Conservation (phyloP, 2,797 vertebrate genomes). For the Geotrypetes seraphini region DNA sequence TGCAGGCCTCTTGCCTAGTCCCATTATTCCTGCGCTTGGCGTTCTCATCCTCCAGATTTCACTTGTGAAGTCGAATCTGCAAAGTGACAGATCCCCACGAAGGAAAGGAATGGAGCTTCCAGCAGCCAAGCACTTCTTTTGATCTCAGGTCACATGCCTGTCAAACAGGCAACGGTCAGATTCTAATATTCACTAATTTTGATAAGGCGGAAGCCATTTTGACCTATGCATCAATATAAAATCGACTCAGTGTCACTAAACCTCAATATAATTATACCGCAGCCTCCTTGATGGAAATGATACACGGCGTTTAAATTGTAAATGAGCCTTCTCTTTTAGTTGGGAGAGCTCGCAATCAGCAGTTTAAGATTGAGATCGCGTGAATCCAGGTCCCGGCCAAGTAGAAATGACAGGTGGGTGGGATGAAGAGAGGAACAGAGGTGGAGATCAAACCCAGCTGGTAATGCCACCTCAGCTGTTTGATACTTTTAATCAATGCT, state of each 20-base stretch:
- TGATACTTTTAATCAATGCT: too few relatives aligned
- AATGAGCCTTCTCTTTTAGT: too few relatives aligned
- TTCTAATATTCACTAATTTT: conserved; percentile 17
- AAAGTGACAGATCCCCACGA: conserved; percentile 48
- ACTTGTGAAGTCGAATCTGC: conserved; percentile 24
- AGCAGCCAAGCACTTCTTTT: conserved; percentile 10
- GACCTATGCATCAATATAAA: not conserved
- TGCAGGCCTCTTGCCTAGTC: conserved; percentile 42
- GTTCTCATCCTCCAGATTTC: conserved; percentile 39
- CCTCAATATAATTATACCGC: conserved; percentile 15
- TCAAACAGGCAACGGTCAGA: conserved; percentile 26
- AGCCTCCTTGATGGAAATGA: too few relatives aligned
- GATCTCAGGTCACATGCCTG: conserved; percentile 30
- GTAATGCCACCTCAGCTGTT: too few relatives aligned
- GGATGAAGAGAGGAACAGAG: too few relatives aligned
- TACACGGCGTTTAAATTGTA: too few relatives aligned
- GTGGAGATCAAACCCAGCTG: too few relatives aligned
- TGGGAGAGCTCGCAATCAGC: too few relatives aligned
- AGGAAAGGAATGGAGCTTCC: conserved; percentile 27
- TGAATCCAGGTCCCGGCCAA: too few relatives aligned
- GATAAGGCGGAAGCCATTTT: conserved; percentile 18
- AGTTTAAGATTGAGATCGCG: too few relatives aligned
- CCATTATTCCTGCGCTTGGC: conserved; percentile 34
- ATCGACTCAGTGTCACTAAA: conserved; percentile 17
- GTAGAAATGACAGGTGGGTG: too few relatives aligned